A percentile compares a stretch with the other conserved stretches of the same genome.
Conservation (phyloP, 1,140 invertebrate genomes). For the Triops longicaudatus region DNA sequence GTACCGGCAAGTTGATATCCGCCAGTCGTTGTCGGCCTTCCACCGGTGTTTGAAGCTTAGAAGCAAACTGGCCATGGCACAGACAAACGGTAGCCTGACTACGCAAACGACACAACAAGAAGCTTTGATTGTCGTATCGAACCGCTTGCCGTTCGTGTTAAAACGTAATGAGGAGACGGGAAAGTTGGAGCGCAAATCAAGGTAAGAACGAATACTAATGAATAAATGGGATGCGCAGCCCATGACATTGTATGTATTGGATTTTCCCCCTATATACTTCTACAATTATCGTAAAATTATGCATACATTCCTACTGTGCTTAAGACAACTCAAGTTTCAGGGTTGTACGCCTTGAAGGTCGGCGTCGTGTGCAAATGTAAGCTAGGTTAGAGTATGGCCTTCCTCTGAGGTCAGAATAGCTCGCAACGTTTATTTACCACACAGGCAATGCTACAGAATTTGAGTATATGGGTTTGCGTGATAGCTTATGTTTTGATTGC, state of each 20-base stretch:
- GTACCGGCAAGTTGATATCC: neutral
- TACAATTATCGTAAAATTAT: too few species aligned
- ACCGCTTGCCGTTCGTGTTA: slow-evolving; percentile 76
- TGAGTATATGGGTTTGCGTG: neutral
- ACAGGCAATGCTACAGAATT: neutral
- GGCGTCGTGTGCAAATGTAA: too few species aligned
- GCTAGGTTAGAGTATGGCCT: too few species aligned
- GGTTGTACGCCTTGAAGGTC: too few species aligned
- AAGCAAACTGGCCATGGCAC: neutral
- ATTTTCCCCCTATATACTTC: too few species aligned
- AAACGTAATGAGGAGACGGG: slow-evolving; percentile 60
- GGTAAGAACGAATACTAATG: slow-evolving; percentile 54
- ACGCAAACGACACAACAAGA: slow-evolving; percentile 37
- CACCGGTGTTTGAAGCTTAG: neutral
- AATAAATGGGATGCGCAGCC: too few species aligned
- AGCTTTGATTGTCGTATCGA: slow-evolving; percentile 73
- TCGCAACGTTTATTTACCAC: too few species aligned
- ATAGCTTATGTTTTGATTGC: neutral
- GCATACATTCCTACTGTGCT: too few species aligned
- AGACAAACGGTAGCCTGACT: slow-evolving; percentile 40
- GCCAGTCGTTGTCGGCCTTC: neutral
- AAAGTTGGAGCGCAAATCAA: slow-evolving; percentile 65
- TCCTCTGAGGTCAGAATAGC: too few species aligned
- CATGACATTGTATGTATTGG: too few species aligned
- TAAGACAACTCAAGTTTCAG: too few species aligned